Conservation (phyloP, 64 coral and sea anemone species). For the Dendronephthya gigantea region DNA sequence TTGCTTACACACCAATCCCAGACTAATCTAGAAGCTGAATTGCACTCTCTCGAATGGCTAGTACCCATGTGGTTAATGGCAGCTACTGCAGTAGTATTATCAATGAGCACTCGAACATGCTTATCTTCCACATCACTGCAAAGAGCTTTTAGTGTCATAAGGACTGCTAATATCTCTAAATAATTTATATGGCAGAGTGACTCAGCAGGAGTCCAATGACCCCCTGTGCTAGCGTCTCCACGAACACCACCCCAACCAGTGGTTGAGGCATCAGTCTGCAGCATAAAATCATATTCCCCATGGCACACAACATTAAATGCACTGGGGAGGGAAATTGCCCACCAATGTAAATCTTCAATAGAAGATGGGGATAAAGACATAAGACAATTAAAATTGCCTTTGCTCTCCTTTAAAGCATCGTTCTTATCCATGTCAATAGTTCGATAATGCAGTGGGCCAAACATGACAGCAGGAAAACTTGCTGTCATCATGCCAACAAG, state of each 20-base stretch:
- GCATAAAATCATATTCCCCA: not conserved
- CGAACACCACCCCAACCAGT: slow-evolving; percentile 21
- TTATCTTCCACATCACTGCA: not conserved
- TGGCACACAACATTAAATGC: slow-evolving; percentile 2
- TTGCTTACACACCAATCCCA: slow-evolving; percentile 25
- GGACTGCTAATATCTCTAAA: slow-evolving; percentile 24
- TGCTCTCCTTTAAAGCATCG: not conserved
- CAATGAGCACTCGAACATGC: slow-evolving; percentile 27
- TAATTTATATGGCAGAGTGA: slow-evolving; percentile 31
- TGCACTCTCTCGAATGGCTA: slow-evolving; percentile 27
- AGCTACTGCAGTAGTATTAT: slow-evolving; percentile 40
- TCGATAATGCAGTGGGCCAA: not conserved
- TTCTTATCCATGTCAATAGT: not conserved
- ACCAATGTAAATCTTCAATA: not conserved
- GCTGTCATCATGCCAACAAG: not conserved
- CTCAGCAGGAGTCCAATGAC: slow-evolving; percentile 30
- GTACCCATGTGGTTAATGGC: slow-evolving; percentile 50
- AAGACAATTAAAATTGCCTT: not conserved
- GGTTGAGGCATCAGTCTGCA: slow-evolving; percentile 39
- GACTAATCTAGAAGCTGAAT: not conserved
- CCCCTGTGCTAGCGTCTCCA: slow-evolving; percentile 14
- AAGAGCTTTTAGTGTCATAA: slow-evolving; percentile 26
- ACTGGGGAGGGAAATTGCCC: not conserved
- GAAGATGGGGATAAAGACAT: not conserved
- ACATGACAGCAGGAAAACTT: not conserved